phyloP scores from a whole-genome alignment of 2,113 vertebrate genomes.

The Amia ocellicauda region DNA sequence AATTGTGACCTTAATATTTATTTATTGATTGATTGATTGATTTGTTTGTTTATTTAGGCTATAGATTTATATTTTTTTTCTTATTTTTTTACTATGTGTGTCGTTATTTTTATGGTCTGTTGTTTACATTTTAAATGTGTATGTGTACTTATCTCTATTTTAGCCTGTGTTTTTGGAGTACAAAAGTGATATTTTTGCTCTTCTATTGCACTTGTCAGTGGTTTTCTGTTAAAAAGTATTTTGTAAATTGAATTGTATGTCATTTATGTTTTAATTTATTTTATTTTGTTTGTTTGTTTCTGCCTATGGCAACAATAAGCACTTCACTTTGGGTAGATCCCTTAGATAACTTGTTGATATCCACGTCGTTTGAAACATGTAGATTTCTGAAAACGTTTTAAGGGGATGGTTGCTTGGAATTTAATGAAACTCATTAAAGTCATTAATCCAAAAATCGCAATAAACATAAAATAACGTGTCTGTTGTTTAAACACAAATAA shows the following conservation, averaged over 20 bases:
- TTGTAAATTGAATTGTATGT: conserved; percentile 52
- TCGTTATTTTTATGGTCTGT: conserved; percentile 72
- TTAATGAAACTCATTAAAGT: neutral
- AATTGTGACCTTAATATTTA: conserved; percentile 86
- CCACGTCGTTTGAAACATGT: conserved; percentile 62
- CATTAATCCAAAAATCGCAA: conserved; percentile 11
- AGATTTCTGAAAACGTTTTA: conserved; percentile 61
- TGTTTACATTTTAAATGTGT: conserved; percentile 70
- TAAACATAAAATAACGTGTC: conserved; percentile 54
- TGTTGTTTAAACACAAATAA: no score
- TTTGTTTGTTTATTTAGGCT: conserved; percentile 77
- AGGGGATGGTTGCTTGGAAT: conserved; percentile 62
- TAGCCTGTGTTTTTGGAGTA: conserved; percentile 78
- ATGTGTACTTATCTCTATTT: conserved; percentile 76
- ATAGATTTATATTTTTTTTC: conserved; percentile 82
- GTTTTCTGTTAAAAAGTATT: conserved; percentile 64
- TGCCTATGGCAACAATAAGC: conserved; percentile 77
- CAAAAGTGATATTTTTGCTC: conserved; percentile 62
- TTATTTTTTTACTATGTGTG: conserved; percentile 74
- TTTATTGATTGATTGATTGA: no score
- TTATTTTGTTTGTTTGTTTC: conserved; percentile 53
- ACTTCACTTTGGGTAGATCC: conserved; percentile 75
- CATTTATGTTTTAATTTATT: conserved; percentile 45
- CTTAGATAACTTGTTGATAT: conserved; percentile 57
- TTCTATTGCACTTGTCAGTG: conserved; percentile 78